Percentiles rank a stretch among this genome's conserved stretches.
Evolutionary conservation across 1,140 invertebrate genomes (phyloP).

Genomic region (Trichonephila clavipes): DNA sequence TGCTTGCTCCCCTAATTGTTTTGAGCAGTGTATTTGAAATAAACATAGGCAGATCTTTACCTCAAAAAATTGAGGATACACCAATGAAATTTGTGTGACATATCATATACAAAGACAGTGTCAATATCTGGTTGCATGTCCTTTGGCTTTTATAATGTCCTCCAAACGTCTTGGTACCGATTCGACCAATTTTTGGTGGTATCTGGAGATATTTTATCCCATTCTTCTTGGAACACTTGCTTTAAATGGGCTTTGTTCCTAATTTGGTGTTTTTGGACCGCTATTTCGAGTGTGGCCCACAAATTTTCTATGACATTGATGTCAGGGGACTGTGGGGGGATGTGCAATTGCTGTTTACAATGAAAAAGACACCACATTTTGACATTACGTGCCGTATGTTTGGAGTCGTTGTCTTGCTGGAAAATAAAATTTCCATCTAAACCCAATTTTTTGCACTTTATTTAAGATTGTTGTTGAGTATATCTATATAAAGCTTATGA

Average conservation of each 20-base stretch:
- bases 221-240: slow-evolving; percentile 43
- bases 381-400: too few species aligned
- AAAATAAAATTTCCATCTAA: too few species aligned
- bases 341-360: too few species aligned
- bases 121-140: not conserved
- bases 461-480: slow-evolving; percentile 43
- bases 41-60: too few species aligned
- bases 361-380: too few species aligned
- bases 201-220: slow-evolving; percentile 1
- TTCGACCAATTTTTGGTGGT: slow-evolving; percentile 18
- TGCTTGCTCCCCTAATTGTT: too few species aligned
- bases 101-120: too few species aligned
- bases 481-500: slow-evolving; percentile 46
- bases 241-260: slow-evolving; percentile 48
- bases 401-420: too few species aligned
- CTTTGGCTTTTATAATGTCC: not conserved
- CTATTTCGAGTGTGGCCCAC: slow-evolving; percentile 45
- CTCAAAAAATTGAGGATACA: too few species aligned
- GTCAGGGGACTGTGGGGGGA: slow-evolving; percentile 3
- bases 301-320: slow-evolving; percentile 43
- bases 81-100: too few species aligned
- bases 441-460: too few species aligned
- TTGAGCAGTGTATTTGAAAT: too few species aligned
- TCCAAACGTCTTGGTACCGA: slow-evolving; percentile 10
- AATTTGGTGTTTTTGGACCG: slow-evolving; percentile 43